phyloP scores from a whole-genome alignment of 2,797 vertebrate genomes.

The Myotis daubentonii region DNA sequence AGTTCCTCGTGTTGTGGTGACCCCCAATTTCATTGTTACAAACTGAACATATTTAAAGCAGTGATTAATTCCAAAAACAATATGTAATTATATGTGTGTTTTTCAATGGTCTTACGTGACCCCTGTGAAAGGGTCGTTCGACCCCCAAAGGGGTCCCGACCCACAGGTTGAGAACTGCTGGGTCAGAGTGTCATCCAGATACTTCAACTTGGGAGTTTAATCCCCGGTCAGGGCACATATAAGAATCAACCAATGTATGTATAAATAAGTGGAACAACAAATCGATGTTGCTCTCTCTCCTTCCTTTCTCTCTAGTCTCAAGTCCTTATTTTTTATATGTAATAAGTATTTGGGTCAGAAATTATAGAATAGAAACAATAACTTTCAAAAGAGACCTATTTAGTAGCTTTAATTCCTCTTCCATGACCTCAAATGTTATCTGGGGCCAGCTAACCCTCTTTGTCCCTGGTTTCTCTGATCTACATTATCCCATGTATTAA shows the following conservation, averaged over 20 bases:
- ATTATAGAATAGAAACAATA: constrained; percentile 23
- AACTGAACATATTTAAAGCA: too few relatives aligned
- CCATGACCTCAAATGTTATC: not conserved
- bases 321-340: not conserved
- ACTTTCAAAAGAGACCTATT: constrained; percentile 7
- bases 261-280: not conserved
- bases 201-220: not conserved
- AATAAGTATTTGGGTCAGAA: constrained; percentile 11
- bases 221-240: not conserved
- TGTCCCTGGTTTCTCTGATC: not conserved
- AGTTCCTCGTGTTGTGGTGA: too few relatives aligned
- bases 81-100: too few relatives aligned
- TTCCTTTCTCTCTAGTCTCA: not conserved
- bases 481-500: not conserved
- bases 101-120: too few relatives aligned
- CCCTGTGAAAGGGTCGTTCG: too few relatives aligned
- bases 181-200: not conserved
- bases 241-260: not conserved
- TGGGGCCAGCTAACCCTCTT: not conserved
- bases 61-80: too few relatives aligned
- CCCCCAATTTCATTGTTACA: too few relatives aligned
- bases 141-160: too few relatives aligned
- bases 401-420: not conserved
- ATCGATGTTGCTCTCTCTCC: not conserved
- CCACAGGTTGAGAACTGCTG: too few relatives aligned